phyloP scores from a whole-genome alignment of 2,113 vertebrate species.

The Leptobrachium ailaonicum region DNA sequence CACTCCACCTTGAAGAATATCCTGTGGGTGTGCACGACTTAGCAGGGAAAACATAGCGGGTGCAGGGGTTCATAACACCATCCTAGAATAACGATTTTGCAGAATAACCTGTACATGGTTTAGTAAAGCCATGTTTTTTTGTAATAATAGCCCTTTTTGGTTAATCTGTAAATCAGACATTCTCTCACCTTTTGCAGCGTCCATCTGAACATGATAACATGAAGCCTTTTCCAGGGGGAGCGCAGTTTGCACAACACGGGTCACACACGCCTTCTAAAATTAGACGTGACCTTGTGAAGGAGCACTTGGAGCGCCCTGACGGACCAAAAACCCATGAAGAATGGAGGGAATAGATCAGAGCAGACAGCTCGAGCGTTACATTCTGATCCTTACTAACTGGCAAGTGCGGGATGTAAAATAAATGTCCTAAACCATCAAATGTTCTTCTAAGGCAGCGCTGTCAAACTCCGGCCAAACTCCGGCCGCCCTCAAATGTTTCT shows the following conservation, averaged over 20 bases:
- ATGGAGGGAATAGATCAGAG: neutral
- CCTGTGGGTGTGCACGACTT: too few relatives aligned
- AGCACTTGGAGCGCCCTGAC: slow-evolving; percentile 63
- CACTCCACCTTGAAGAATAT: too few relatives aligned
- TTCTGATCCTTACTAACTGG: neutral
- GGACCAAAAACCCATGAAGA: slow-evolving; percentile 61
- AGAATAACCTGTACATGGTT: too few relatives aligned
- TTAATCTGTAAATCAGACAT: slow-evolving; percentile 54
- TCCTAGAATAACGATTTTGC: too few relatives aligned
- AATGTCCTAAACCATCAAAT: too few relatives aligned
- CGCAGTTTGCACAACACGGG: slow-evolving; percentile 58
- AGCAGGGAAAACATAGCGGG: too few relatives aligned
- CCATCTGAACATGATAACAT: slow-evolving; percentile 64
- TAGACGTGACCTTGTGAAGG: slow-evolving; percentile 77
- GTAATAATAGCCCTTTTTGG: neutral
- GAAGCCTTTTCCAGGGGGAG: slow-evolving; percentile 61
- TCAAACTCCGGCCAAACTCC: too few relatives aligned
- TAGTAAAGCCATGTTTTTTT: neutral
- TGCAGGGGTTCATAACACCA: too few relatives aligned
- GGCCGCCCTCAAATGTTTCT: too few relatives aligned
- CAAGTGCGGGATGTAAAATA: too few relatives aligned
- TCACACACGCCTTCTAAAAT: slow-evolving; percentile 75
- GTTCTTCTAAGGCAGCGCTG: too few relatives aligned
- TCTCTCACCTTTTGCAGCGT: slow-evolving; percentile 74
- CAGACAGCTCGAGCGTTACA: neutral